These are phyloP conservation scores for Tetramorium parvispinum DNA, from an alignment of 1,140 invertebrate genomes.

Conservation along the genomic window DNA sequence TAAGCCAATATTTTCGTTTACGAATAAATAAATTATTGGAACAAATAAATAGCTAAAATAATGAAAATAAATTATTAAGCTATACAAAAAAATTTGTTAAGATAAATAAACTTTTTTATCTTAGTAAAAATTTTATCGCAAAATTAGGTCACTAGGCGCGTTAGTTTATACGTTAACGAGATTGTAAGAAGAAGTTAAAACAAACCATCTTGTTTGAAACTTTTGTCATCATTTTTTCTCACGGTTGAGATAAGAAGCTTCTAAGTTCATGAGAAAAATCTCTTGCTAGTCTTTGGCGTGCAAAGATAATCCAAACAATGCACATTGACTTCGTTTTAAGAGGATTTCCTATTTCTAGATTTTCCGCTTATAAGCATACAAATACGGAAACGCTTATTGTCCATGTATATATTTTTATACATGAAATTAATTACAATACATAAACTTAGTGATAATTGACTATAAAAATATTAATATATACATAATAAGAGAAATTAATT, in stretches of 20 bases:
- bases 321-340: conserved; percentile 26
- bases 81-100: neutral
- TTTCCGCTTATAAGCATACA: neutral
- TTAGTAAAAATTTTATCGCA: neutral
- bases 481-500: neutral
- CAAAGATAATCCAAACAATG: conserved; percentile 45
- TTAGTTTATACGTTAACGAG: conserved; percentile 28
- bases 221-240: conserved; percentile 47
- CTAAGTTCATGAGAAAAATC: conserved; percentile 36
- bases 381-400: neutral
- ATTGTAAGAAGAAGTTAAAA: conserved; percentile 55
- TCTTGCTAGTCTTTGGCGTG: neutral
- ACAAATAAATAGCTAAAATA: neutral
- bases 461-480: neutral
- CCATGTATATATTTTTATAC: neutral
- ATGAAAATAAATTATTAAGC: neutral
- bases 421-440: neutral
- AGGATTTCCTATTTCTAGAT: neutral
- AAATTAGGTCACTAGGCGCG: conserved; percentile 14
- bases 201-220: conserved; percentile 47
- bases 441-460: neutral
- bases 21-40: neutral
- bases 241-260: conserved; percentile 13
- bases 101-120: neutral
- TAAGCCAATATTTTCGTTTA: neutral